Evolutionary conservation across 2,113 vertebrate genomes (phyloP), one percentile per base, ranked within the genome.

Genomic region (Lamprotornis superbus): DNA sequence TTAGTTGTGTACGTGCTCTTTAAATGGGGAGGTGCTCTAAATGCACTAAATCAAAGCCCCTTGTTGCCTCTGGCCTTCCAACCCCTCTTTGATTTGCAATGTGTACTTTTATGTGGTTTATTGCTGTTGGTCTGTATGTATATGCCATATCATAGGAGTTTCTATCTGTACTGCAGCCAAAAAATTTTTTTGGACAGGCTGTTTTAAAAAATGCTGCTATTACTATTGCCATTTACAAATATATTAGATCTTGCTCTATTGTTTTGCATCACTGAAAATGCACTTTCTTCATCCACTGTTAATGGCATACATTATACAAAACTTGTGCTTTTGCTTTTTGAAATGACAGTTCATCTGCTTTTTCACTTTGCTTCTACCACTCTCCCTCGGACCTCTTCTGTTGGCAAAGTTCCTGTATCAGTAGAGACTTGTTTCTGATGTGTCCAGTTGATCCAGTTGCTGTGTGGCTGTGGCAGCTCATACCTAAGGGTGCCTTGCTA

Each of bases 401-500:
- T 27, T 84, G 61, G 25, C 44, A n/a, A 44, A 75, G n/a, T 30
- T 44, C 14, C 53, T 82, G 37, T 65, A 10, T 57, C 39, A 53
- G 46, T 28, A 76, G 89, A 86, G 37, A 40, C 0, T 1, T 79
- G 22, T 69, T 91, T 70, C 61, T 79, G 53, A 56, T 55, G 53
- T 31, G 22, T 74, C 39, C 3, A 2, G 7, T 42, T 74, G 64
- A 52, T 65, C 9, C 55, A 53, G 21, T 73, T 70, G 59, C 68
- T 81, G 33, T 74, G 76, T 92, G 67, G 44, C 60, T 8, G 0
- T 50, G 56, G 70, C 44, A 87, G 50, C 84, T 94, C 53, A 40
- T 79, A 70, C 57, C 59, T 73, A 79, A 89, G 61, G 78, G 77
- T 94, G 77, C 94, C 89, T 89, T 89, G 69, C 31, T 90, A 64